Conservation (phyloP, 1,140 invertebrate species). For the Neodiprion virginianus region DNA sequence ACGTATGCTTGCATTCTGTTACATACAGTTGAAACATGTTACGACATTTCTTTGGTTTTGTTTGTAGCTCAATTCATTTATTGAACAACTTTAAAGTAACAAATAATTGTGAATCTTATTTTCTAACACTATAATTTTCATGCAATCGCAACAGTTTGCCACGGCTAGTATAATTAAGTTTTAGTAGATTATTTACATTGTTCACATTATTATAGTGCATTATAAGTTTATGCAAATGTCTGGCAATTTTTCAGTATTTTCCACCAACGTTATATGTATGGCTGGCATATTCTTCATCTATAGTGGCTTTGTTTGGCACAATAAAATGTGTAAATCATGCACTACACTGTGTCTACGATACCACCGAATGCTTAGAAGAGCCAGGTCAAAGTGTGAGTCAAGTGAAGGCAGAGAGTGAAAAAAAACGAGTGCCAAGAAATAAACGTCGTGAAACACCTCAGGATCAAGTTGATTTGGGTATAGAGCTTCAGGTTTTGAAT, state of each 20-base stretch:
- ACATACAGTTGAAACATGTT: no score
- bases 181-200: no score
- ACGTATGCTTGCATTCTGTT: no score
- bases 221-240: constrained; percentile 18
- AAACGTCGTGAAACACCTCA: constrained; percentile 53
- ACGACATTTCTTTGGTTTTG: no score
- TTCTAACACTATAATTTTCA: no score
- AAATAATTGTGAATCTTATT: background rate
- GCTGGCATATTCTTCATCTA: constrained; percentile 84
- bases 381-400: constrained; percentile 51
- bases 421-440: constrained; percentile 45
- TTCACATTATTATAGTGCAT: background rate
- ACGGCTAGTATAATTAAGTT: no score
- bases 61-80: background rate
- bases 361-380: constrained; percentile 84
- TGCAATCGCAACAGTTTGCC: no score
- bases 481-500: constrained; percentile 83
- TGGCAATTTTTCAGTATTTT: constrained; percentile 77
- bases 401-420: constrained; percentile 55
- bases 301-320: constrained; percentile 80
- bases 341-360: constrained; percentile 96
- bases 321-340: constrained; percentile 92
- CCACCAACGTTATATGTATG: constrained; percentile 84
- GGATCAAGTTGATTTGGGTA: constrained; percentile 63
- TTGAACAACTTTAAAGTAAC: background rate